Percentiles rank a stretch among this genome's conserved stretches.
phyloP scores from a whole-genome alignment of 2,797 vertebrate genomes.

The Xenentodon cancila region DNA sequence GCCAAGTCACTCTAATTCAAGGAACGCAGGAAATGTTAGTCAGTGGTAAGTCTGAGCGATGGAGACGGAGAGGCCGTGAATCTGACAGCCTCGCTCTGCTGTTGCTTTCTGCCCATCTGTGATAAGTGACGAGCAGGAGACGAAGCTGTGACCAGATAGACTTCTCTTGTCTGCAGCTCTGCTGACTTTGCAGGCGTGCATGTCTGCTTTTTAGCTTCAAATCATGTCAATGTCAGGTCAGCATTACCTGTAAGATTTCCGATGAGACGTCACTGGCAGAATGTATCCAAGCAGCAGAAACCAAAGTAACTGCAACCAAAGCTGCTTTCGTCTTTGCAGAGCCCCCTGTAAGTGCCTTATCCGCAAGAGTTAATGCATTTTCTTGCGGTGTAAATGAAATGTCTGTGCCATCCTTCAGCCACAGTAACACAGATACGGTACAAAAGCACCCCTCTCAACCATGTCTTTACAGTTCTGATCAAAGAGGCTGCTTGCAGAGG shows the following conservation, averaged over 20 bases:
- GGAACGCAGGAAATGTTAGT: slow-evolving; percentile 33
- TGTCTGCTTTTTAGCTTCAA: slow-evolving; percentile 17
- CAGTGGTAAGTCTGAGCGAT: slow-evolving; percentile 30
- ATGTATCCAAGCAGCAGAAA: background rate
- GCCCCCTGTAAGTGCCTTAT: too few species aligned
- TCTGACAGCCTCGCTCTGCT: slow-evolving; percentile 30
- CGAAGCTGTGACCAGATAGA: slow-evolving; percentile 20
- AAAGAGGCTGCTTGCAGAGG: too few species aligned
- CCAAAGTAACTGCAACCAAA: background rate
- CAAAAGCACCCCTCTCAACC: too few species aligned
- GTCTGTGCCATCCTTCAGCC: too few species aligned
- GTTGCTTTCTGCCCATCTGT: slow-evolving; percentile 22
- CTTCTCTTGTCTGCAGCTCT: slow-evolving; percentile 12
- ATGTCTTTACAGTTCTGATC: too few species aligned
- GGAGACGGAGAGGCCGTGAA: slow-evolving; percentile 57
- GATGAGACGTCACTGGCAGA: background rate
- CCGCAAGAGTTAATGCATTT: too few species aligned
- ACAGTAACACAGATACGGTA: too few species aligned
- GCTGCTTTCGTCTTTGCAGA: too few species aligned
- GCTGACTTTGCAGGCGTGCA: slow-evolving; percentile 24
- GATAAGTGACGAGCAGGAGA: slow-evolving; percentile 35
- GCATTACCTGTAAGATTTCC: slow-evolving; percentile 13
- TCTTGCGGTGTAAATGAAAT: too few species aligned
- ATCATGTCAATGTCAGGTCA: slow-evolving; percentile 14
- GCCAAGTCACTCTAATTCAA: slow-evolving; percentile 26